Percentiles rank a stretch among this genome's conserved stretches.
These are phyloP conservation scores for Gambusia holbrooki DNA, from an alignment of 2,113 vertebrate genomes.

Conservation along the genomic window DNA sequence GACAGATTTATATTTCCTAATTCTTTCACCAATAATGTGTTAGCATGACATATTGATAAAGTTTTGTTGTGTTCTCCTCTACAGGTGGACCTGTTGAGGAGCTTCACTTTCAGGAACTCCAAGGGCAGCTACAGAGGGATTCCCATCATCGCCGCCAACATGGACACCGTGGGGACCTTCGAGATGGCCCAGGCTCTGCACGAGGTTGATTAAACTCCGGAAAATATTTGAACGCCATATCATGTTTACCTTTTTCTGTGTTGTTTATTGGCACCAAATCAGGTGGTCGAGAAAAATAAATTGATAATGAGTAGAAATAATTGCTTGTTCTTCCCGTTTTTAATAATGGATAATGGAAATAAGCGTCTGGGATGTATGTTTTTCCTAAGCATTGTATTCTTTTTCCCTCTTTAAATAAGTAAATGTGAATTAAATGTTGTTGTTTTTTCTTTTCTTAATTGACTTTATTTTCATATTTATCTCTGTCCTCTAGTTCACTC, in stretches of 20 bases:
- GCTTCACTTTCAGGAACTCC: constrained; percentile 89
- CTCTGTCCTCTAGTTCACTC: constrained; percentile 78
- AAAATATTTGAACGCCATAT: neutral
- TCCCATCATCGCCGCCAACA: constrained; percentile 91
- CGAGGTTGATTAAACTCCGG: constrained; percentile 71
- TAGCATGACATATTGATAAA: too few relatives aligned
- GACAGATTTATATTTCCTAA: too few relatives aligned
- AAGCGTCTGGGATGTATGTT: neutral
- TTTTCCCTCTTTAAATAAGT: too few relatives aligned
- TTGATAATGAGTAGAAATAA: neutral
- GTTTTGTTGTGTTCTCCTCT: neutral
- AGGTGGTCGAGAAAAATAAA: too few relatives aligned
- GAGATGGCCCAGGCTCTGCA: constrained; percentile 87
- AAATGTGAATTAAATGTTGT: too few relatives aligned
- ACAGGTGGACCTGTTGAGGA: constrained; percentile 89
- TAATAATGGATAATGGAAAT: neutral
- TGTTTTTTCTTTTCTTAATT: too few relatives aligned
- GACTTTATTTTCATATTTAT: neutral
- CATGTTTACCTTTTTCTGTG: neutral
- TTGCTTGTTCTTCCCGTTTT: neutral
- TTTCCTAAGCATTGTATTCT: too few relatives aligned
- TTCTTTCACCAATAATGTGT: neutral
- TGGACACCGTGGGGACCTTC: constrained; percentile 93
- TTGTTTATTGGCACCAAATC: neutral
- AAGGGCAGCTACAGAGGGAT: constrained; percentile 87